Evolutionary conservation across 2,888 invertebrate species (phyloP).

Genomic region (Drosophila mimetica): DNA sequence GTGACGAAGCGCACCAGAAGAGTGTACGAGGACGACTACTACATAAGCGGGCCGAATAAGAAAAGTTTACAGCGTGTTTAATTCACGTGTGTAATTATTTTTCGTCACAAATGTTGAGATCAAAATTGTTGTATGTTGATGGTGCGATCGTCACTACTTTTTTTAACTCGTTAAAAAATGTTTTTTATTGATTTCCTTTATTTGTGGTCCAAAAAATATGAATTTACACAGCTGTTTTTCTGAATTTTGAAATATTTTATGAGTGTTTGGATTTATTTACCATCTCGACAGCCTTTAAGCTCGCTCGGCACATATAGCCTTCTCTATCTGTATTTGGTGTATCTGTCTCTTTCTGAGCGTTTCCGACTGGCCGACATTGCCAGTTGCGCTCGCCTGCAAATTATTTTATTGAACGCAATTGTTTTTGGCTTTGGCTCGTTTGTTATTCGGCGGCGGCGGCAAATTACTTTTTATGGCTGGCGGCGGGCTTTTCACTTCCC

Average conservation of each 20-base stretch:
- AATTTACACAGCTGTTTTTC: background rate
- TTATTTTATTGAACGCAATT: constrained; percentile 82
- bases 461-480: constrained; percentile 76
- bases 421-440: constrained; percentile 75
- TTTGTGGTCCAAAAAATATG: too few relatives aligned
- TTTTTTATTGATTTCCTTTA: too few relatives aligned
- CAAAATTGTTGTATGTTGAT: too few relatives aligned
- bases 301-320: background rate
- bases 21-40: too few relatives aligned
- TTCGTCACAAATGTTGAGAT: too few relatives aligned
- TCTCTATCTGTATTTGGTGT: background rate
- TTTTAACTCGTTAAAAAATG: too few relatives aligned
- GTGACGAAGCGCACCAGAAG: too few relatives aligned
- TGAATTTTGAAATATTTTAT: background rate
- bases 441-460: constrained; percentile 71
- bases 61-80: too few relatives aligned
- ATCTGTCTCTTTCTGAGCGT: constrained; percentile 12
- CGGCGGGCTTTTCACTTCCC: constrained; percentile 43
- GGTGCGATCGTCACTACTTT: too few relatives aligned
- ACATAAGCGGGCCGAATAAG: too few relatives aligned
- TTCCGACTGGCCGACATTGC: constrained; percentile 52
- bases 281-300: background rate
- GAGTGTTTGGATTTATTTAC: background rate
- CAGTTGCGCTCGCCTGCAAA: constrained; percentile 54
- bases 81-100: too few relatives aligned